These are phyloP conservation scores for Xestia ashworthii DNA, from an alignment of 2,888 invertebrate genomes.

Conservation along the genomic window DNA sequence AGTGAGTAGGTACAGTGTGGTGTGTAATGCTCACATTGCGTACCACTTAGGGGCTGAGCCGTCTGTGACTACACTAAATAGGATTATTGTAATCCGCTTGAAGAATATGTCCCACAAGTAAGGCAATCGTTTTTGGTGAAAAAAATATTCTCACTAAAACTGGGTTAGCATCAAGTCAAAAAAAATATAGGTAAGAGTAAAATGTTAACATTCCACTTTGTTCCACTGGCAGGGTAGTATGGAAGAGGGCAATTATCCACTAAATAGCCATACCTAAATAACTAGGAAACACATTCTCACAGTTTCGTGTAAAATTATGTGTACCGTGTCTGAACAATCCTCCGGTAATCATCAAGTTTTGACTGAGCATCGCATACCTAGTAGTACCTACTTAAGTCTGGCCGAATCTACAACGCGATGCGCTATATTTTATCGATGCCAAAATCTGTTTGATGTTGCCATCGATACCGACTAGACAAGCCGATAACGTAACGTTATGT, in stretches of 20 bases:
- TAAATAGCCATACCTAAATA: not conserved
- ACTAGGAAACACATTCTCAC: not conserved
- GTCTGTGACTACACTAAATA: not conserved
- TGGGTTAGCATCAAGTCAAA: not conserved
- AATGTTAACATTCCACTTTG: not conserved
- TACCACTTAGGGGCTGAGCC: not conserved
- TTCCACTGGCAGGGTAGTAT: not conserved
- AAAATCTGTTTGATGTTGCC: conserved; percentile 24
- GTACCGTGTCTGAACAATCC: not conserved
- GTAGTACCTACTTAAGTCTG: not conserved
- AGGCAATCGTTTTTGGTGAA: not conserved
- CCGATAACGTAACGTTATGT: not conserved
- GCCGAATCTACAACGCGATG: conserved; percentile 3
- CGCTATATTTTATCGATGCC: conserved; percentile 7
- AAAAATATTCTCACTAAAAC: not conserved
- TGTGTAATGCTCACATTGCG: not conserved
- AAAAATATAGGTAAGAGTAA: too few relatives aligned
- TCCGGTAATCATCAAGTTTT: not conserved
- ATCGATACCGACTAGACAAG: conserved; percentile 7
- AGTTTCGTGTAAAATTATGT: not conserved
- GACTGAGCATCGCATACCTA: not conserved
- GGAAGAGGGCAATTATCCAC: not conserved
- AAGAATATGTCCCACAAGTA: not conserved
- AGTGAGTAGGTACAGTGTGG: not conserved
- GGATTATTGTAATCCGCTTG: not conserved